A percentile compares a stretch with the other conserved stretches of the same genome.
These are phyloP conservation scores for Drosophila fuyamai DNA, from an alignment of 1,140 invertebrate genomes.

Conservation along the genomic window DNA sequence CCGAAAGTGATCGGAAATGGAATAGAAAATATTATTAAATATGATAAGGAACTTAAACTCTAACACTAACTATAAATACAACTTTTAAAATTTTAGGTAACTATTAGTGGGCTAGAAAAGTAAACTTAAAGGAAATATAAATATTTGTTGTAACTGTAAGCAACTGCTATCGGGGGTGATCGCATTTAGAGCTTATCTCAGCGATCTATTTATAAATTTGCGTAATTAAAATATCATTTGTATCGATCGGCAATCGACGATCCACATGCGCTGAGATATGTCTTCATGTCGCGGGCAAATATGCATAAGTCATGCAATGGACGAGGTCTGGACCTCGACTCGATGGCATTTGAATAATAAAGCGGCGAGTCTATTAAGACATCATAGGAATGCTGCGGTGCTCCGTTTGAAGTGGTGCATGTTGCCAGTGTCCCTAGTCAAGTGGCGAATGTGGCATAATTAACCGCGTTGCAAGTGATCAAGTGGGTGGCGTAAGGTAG, in stretches of 20 bases:
- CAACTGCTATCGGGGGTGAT: constrained; percentile 9
- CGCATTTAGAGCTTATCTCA: constrained; percentile 65
- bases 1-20: too few relatives aligned
- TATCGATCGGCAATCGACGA: constrained; percentile 20
- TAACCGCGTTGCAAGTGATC: constrained; percentile 50
- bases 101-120: too few relatives aligned
- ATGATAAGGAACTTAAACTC: too few relatives aligned
- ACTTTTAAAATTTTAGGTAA: too few relatives aligned
- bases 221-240: constrained; percentile 78
- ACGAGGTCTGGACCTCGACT: constrained; percentile 11
- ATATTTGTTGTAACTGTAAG: background rate
- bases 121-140: too few relatives aligned
- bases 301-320: constrained; percentile 57
- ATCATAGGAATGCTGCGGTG: constrained; percentile 71
- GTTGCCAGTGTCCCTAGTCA: constrained; percentile 35
- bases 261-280: constrained; percentile 24
- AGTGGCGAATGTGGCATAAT: constrained; percentile 52
- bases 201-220: constrained; percentile 72
- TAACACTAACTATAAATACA: too few relatives aligned
- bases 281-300: constrained; percentile 50
- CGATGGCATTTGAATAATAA: constrained; percentile 71
- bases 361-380: constrained; percentile 71
- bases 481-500: constrained; percentile 63
- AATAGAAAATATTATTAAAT: too few relatives aligned
- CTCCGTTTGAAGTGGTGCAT: constrained; percentile 60